These are phyloP conservation scores for Microcebus tavaratra DNA, from an alignment of 2,113 vertebrate species.

Conservation along the genomic window DNA sequence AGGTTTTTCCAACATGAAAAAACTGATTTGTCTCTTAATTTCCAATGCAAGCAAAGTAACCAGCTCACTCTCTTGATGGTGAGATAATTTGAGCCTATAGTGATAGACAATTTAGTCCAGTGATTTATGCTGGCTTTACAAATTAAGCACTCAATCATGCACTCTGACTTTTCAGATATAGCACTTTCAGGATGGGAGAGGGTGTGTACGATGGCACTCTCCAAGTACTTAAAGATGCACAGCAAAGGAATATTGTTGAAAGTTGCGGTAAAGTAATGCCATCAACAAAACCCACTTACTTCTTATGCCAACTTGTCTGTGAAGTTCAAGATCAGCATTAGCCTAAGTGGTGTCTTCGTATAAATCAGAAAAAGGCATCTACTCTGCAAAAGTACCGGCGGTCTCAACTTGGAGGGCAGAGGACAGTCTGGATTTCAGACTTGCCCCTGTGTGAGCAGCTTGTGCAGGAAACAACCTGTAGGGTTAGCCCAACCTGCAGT, in stretches of 20 bases:
- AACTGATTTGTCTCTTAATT: slow-evolving; percentile 8
- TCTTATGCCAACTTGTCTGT: background rate
- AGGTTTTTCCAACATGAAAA: slow-evolving; percentile 27
- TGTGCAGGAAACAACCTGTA: background rate
- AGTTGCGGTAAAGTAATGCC: background rate
- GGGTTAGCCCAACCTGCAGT: too few species aligned
- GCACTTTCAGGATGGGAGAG: background rate
- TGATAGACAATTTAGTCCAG: slow-evolving; percentile 20
- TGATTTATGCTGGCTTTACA: slow-evolving; percentile 50
- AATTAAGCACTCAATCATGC: background rate
- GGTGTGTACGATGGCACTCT: too few species aligned
- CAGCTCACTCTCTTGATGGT: background rate
- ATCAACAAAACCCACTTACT: background rate
- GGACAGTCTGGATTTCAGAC: background rate
- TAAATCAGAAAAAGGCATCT: background rate
- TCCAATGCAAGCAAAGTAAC: background rate
- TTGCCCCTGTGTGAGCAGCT: background rate
- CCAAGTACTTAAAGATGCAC: background rate
- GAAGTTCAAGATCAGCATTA: background rate
- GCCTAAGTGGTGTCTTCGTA: background rate
- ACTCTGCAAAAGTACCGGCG: background rate
- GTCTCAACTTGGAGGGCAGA: background rate
- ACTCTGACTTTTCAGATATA: background rate
- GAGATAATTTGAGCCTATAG: background rate
- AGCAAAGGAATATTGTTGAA: background rate